Base-by-base conservation (phyloP, 2,797 vertebrate species). In the Linurgus olivaceus region DNA sequence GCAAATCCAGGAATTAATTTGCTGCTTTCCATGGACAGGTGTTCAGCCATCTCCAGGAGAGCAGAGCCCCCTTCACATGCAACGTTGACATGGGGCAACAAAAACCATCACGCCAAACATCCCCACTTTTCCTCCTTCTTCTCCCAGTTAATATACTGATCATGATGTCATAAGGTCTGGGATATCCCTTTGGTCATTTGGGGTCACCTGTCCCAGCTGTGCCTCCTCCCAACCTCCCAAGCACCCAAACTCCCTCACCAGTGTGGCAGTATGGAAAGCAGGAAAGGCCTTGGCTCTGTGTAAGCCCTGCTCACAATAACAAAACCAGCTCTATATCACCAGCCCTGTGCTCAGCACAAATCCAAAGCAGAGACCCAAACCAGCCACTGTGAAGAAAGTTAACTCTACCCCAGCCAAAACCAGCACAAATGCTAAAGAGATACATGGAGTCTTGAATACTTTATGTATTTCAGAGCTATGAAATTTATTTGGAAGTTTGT, bases 261-360 rank as follows among this genome's bases (percentile, higher is more conserved):
- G 8, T 0, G 2, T n/a, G 31, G 5, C 15, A 10, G 4, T 28
- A 42, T 0, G 2, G 42, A 61, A n/a, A 62, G 2, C 26, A 62
- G 26, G 42, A 17, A 29, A 28, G 35, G 16, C 35, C 35, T 55
- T 42, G 40, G 16, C 62, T 62, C 35, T 62, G 15, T 24, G 48
- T 1, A 18, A 75, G 31, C 10, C 8, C 16, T 17, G 9, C 62
- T 28, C 42, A 74, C 35, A 55, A 9, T 5, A 62, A 44, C 62
- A 62, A 68, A 65, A 75, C 13, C 48, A 55, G 5, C 35, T 52
- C 35, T 10, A 0, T 4, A 37, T n/a, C 11, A 15, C 11, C 54
- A 61, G 10, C 15, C 21, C 16, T 21, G 19, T n/a, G 24, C 17
- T 68, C 62, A 55, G 42, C 31, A 54, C 13, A 75, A 55, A 62